These are phyloP conservation scores for Hystrix cristata DNA, from an alignment of 2,113 vertebrate species.

Conservation along the genomic window DNA sequence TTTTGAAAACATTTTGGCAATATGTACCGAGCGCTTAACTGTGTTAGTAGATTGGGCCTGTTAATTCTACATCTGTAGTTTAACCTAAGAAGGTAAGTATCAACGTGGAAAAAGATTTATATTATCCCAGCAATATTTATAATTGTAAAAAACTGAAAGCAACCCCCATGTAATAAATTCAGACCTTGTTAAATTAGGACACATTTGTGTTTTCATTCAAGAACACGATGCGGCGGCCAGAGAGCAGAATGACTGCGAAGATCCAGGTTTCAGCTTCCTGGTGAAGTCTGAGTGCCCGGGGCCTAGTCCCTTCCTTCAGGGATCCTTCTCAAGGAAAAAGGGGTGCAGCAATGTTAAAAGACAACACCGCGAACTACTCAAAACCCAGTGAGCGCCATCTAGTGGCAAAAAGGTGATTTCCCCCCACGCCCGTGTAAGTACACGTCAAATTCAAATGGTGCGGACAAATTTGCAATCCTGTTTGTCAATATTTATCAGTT, in stretches of 20 bases:
- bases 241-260: not conserved
- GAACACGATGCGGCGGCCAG: not conserved
- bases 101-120: not conserved
- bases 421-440: not conserved
- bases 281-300: not conserved
- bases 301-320: not conserved
- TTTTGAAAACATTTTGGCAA: not conserved
- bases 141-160: not conserved
- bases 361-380: not conserved
- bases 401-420: constrained; percentile 60
- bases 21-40: not conserved
- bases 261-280: not conserved
- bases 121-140: not conserved
- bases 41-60: not conserved
- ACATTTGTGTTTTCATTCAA: constrained; percentile 1
- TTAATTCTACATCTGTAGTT: not conserved
- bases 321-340: not conserved
- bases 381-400: constrained; percentile 72
- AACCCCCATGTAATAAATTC: not conserved
- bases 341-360: not conserved
- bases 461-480: not conserved
- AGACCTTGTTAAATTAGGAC: not conserved
- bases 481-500: not conserved
- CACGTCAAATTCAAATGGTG: not conserved
- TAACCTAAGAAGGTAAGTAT: not conserved